These are phyloP conservation scores for Pogonocherus hispidulus DNA, from an alignment of 2,888 invertebrate genomes.

Conservation along the genomic window DNA sequence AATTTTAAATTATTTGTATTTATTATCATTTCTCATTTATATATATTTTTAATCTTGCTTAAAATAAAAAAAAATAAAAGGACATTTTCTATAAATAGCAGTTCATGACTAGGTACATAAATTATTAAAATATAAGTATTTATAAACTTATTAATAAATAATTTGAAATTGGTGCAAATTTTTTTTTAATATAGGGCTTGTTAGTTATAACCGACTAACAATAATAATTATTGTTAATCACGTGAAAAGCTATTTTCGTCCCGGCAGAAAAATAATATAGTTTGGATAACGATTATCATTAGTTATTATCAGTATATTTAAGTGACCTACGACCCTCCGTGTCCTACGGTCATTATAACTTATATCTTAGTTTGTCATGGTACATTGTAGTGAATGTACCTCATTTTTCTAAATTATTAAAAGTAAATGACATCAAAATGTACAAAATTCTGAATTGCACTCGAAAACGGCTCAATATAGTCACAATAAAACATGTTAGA, in stretches of 20 bases:
- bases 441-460: conserved; percentile 44
- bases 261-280: background rate
- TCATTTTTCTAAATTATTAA: background rate
- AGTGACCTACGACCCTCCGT: background rate
- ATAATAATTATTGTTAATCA: too few relatives aligned
- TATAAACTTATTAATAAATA: too few relatives aligned
- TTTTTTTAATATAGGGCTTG: too few relatives aligned
- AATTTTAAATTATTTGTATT: too few relatives aligned
- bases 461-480: conserved; percentile 26
- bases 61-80: too few relatives aligned
- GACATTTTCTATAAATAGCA: too few relatives aligned
- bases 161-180: too few relatives aligned
- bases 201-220: too few relatives aligned
- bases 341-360: background rate
- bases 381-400: background rate
- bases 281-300: conserved; percentile 8
- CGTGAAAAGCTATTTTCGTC: background rate
- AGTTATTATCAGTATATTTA: background rate
- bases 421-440: conserved; percentile 49
- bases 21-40: too few relatives aligned
- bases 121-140: too few relatives aligned
- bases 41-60: too few relatives aligned
- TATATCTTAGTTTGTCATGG: conserved; percentile 19
- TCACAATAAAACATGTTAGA: conserved; percentile 38
- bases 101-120: too few relatives aligned